Conservation (phyloP, 2,113 vertebrate species). For the Phaethornis superciliosus region DNA sequence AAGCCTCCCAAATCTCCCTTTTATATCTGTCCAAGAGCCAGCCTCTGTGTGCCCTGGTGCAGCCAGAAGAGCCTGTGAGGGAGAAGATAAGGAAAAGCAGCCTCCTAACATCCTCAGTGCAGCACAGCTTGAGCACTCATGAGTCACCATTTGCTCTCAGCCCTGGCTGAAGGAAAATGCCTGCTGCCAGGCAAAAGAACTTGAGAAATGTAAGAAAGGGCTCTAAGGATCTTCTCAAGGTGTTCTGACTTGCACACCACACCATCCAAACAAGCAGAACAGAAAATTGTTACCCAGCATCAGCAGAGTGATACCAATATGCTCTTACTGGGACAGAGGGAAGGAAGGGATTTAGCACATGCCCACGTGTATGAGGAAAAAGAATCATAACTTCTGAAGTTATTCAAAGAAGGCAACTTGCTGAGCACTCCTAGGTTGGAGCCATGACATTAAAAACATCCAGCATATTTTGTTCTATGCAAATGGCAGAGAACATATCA, state of each 20-base stretch:
- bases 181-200: neutral
- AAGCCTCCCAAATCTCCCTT: neutral
- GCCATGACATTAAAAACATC: neutral
- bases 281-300: neutral
- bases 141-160: neutral
- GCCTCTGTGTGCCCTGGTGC: neutral
- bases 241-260: neutral
- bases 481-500: neutral
- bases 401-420: neutral
- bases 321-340: neutral
- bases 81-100: constrained; percentile 19
- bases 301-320: neutral
- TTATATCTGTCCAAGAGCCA: neutral
- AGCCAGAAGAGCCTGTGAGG: neutral
- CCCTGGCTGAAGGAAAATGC: neutral
- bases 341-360: neutral
- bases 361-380: neutral
- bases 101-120: neutral
- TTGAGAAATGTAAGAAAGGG: neutral
- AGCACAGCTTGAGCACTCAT: neutral
- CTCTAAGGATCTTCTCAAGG: neutral
- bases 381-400: neutral
- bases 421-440: neutral
- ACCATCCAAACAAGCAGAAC: neutral
- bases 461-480: neutral